Base-by-base conservation (phyloP, 2,888 invertebrate genomes). In the Caenorhabditis wallacei region DNA sequence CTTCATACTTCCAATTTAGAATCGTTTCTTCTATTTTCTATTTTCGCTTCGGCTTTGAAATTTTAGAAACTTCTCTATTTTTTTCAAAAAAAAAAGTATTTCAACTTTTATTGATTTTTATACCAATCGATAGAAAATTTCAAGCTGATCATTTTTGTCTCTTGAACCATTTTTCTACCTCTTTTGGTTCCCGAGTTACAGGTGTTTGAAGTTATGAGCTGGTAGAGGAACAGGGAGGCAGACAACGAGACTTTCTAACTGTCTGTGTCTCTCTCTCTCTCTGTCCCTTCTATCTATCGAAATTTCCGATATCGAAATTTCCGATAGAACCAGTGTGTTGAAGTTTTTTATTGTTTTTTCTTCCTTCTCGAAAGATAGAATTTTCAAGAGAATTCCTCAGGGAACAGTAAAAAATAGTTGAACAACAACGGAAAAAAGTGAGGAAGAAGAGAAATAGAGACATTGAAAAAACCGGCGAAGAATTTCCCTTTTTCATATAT, bases 321-420 rank as follows among this genome's bases (percentile, higher is more conserved):
- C 46, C n/a, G 46, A 46, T 13, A 46, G 16, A 0, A 46, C 40
- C 40, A 8, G 13, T 13, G n/a, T 16, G 46, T n/a, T 46, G 46
- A n/a, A 46, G 16, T 46, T 46, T 46, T 40, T 46, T 5, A n/a
- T 46, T 46, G n/a, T 8, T 46, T 46, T 46, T 46, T 46, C 46
- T 8, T 40, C 13, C 8, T 40, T 46, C 46, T 46, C n/a, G 46
- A 48, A 48, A 18, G 5, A 48, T 13, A 18, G 46, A 48, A 48
- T 48, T 48, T 48, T 5, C 46, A 13, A 13, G 35, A 16, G 20
- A 8, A 59, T 59, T 59, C 59, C 40, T 40, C 16, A 7, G 59
- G 59, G 59, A 59, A 59, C 40, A 10, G 59, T 59, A 18, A 26
- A 40, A 59, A 40, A 59, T 40, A n/a, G 20, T n/a, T 37, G 56